Base-by-base conservation (phyloP, 2,797 vertebrate genomes). In the Ptychobarbus kaznakovi region DNA sequence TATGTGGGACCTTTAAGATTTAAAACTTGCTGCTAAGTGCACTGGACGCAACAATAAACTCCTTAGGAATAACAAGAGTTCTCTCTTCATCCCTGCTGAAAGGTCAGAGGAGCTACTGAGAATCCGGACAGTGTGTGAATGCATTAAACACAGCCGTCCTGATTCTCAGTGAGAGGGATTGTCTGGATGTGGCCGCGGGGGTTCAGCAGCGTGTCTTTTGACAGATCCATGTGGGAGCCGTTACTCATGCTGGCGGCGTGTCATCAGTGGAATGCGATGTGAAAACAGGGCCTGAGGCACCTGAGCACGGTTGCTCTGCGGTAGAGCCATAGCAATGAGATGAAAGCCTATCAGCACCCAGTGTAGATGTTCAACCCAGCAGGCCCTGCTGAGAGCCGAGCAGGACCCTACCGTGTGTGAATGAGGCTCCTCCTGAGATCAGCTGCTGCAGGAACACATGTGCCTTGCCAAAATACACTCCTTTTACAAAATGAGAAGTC, bases 91-190 rank as follows among this genome's bases (percentile, higher is more conserved):
- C 22, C 69, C 80, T 65, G 11, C 49, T 75, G 25, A 68, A 78
- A 85, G 86, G 86, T 89, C 78, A 89, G 76, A 87, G 84, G 15
- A 65, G 25, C 76, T 87, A 8, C 56, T 73, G 35, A 70, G 66
- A 58, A 82, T 82, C 61, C 20, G 73, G 80, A 79, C 66, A 69
- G 80, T 22, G 81, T 80, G 86, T 79, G 49, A 87, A 86, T 72
- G n/a, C 72, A 83, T 79, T 61, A 70, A 78, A 70, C 65, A 44
- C 42, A 61, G 66, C 38, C 12, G 40, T 80, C 51, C 35, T 70
- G 38, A 22, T 61, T 76, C 72, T 53, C 82, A 77, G 65, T 3
- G 35, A 68, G 77, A 74, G 66, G 76, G 46, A 46, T 53, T 56
- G 73, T 15, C 32, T 63, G 22, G 81, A 79, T 53, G 35, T 75